Conservation (phyloP, 2,888 invertebrate species). For the Ferrisia virgata region DNA sequence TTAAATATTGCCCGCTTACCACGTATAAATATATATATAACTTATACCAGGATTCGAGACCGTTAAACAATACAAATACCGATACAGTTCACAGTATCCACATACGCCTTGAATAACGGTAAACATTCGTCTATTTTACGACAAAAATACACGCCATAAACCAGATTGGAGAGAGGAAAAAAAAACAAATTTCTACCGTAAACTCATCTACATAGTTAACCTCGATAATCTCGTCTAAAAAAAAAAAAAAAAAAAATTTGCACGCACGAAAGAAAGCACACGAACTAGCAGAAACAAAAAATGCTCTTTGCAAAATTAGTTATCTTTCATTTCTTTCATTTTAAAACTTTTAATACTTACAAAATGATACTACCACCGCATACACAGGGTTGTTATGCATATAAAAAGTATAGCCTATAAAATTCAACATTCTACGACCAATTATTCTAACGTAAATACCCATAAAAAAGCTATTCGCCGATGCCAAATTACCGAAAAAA, state of each 20-base stretch:
- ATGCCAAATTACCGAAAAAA: neutral
- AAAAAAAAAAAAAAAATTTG: neutral
- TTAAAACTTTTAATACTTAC: neutral
- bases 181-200: neutral
- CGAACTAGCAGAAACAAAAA: no score
- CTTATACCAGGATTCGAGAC: neutral
- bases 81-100: neutral
- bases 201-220: neutral
- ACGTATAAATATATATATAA: no score
- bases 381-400: neutral
- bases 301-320: no score
- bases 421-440: neutral
- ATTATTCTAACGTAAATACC: neutral
- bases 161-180: neutral
- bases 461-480: neutral
- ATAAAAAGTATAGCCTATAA: neutral
- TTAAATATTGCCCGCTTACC: neutral
- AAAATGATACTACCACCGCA: neutral
- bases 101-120: neutral
- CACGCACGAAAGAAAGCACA: neutral
- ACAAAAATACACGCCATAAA: neutral
- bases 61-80: neutral
- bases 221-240: neutral
- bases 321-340: no score
- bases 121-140: neutral